These are phyloP conservation scores for Chamaetylas fuelleborni DNA, from an alignment of 2,113 vertebrate genomes.

Conservation along the genomic window DNA sequence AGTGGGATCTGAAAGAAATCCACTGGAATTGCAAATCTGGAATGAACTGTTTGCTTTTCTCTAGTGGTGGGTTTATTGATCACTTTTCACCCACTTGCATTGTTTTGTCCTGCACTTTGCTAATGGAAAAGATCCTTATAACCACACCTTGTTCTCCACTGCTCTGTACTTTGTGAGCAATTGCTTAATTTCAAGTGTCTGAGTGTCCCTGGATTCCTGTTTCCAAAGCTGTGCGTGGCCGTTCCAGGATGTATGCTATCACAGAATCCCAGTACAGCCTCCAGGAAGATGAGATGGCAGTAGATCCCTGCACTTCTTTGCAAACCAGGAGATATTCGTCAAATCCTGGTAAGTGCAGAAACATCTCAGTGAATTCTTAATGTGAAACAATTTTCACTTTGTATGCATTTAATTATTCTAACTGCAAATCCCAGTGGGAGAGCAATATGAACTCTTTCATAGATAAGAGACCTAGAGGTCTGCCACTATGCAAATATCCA, in stretches of 20 bases:
- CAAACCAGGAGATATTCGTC: constrained; percentile 26
- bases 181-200: background rate
- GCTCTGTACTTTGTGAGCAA: background rate
- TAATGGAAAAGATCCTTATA: background rate
- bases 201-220: background rate
- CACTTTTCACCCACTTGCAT: background rate
- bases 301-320: constrained; percentile 50
- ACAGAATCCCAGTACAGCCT: constrained; percentile 41
- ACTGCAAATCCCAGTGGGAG: background rate
- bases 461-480: background rate
- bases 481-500: background rate
- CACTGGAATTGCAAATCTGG: background rate
- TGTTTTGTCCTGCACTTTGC: background rate
- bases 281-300: constrained; percentile 71
- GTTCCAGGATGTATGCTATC: constrained; percentile 68
- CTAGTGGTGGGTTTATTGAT: background rate
- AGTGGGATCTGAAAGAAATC: background rate
- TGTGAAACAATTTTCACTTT: background rate
- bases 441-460: background rate
- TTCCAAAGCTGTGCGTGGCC: constrained; percentile 64
- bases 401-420: background rate
- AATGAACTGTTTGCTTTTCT: background rate
- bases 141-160: background rate
- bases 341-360: constrained; percentile 60
- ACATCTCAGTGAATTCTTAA: background rate